Evolutionary conservation across 30 jellyfish, hydroid and myxozoan genomes (phyloP).

Genomic region (Pelagia noctiluca): DNA sequence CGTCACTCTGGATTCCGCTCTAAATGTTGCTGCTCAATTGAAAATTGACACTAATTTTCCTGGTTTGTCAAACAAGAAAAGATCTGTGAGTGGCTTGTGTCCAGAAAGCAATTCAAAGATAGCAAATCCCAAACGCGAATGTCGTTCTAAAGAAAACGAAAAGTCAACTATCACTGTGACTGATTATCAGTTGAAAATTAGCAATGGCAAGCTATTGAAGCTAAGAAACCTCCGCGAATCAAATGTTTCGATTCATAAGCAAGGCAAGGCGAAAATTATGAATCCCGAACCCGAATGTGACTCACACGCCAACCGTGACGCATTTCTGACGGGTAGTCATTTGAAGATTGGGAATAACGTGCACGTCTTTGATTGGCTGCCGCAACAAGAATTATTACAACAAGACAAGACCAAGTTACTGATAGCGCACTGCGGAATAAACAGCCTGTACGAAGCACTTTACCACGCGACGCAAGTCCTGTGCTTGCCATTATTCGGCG

Average conservation of each 20-base stretch:
- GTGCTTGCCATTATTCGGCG: slow-evolving; percentile 72
- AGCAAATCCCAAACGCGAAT: not conserved
- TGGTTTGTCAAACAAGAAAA: no score
- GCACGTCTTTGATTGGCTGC: slow-evolving; percentile 35
- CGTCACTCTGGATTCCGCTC: no score
- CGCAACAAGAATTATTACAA: slow-evolving; percentile 54
- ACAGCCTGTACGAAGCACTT: slow-evolving; percentile 64
- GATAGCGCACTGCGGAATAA: slow-evolving; percentile 57
- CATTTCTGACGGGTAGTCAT: no score
- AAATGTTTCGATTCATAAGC: no score
- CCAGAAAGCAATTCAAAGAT: not conserved
- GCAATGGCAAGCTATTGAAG: no score
- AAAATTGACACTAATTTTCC: not conserved
- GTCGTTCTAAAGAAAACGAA: not conserved
- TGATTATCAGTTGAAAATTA: no score
- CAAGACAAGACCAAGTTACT: not conserved
- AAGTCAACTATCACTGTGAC: no score
- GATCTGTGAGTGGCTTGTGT: not conserved
- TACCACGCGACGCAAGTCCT: slow-evolving; percentile 28
- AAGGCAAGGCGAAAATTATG: no score
- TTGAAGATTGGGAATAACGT: not conserved
- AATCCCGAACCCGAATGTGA: no score
- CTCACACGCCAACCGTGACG: no score
- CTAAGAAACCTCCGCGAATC: no score
- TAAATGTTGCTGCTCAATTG: no score